Evolutionary conservation across 53 echinoderm and acorn worm genomes (phyloP).

Genomic region (Hippasteria phrygiana): DNA sequence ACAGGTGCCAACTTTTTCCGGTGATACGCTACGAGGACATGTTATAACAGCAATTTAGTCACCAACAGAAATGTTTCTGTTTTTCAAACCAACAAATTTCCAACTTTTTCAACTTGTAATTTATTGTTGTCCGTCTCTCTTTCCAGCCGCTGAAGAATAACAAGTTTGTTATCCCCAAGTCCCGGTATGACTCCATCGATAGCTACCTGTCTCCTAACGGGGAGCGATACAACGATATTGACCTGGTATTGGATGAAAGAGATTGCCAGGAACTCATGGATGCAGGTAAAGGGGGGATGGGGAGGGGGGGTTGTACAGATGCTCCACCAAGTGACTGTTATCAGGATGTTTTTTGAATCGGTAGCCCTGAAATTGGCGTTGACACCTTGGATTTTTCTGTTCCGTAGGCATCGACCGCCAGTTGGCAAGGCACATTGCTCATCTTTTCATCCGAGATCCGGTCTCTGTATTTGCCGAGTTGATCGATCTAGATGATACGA

Average conservation of each 20-base stretch:
- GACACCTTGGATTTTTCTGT: neutral
- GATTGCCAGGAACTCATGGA: conserved; percentile 82
- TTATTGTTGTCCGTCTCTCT: neutral
- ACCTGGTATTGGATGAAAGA: conserved; percentile 84
- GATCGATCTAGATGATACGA: conserved; percentile 83
- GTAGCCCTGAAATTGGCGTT: neutral
- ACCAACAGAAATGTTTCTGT: too few relatives aligned
- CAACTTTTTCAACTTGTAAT: neutral
- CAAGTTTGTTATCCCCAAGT: conserved; percentile 82
- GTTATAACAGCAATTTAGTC: too few relatives aligned
- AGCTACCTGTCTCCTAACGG: conserved; percentile 90
- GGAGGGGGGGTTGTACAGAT: too few relatives aligned
- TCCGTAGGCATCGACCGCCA: conserved; percentile 84
- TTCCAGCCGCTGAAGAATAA: conserved; percentile 81
- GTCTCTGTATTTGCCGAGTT: conserved; percentile 90
- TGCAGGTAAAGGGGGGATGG: conserved; percentile 74
- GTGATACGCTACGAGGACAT: too few relatives aligned
- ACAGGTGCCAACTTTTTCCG: too few relatives aligned
- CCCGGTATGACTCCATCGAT: conserved; percentile 87
- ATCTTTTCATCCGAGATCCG: conserved; percentile 96
- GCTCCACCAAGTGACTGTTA: too few relatives aligned
- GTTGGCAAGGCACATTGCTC: conserved; percentile 90
- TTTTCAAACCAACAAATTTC: too few relatives aligned
- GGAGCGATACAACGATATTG: conserved; percentile 87
- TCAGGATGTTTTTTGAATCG: too few relatives aligned